These are phyloP conservation scores for Myotis daubentonii DNA, from an alignment of 2,797 vertebrate species.

Conservation along the genomic window DNA sequence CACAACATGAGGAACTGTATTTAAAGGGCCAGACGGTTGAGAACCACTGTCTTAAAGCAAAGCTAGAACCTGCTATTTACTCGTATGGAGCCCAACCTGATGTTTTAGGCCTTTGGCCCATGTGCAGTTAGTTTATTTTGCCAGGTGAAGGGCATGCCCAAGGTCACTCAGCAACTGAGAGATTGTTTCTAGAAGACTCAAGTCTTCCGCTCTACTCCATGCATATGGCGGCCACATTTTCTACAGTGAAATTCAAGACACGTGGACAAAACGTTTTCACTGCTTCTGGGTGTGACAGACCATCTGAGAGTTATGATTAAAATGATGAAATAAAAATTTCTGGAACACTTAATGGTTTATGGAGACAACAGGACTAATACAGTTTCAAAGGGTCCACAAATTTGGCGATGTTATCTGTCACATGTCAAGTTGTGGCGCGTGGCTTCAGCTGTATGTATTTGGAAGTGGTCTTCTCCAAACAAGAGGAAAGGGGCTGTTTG, in stretches of 20 bases:
- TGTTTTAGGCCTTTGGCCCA: background rate
- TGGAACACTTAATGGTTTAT: slow-evolving; percentile 5
- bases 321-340: slow-evolving; percentile 53
- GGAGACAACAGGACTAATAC: background rate
- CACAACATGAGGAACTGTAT: no score
- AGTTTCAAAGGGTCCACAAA: background rate
- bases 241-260: slow-evolving; percentile 43
- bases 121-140: slow-evolving; percentile 16
- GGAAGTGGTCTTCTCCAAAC: background rate
- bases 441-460: background rate
- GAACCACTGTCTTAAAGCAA: background rate
- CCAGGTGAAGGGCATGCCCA: slow-evolving; percentile 30
- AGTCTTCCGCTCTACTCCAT: background rate
- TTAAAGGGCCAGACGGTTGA: no score
- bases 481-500: background rate
- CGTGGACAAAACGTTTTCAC: background rate
- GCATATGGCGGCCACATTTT: slow-evolving; percentile 39
- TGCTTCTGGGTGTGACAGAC: slow-evolving; percentile 2
- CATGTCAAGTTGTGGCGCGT: background rate
- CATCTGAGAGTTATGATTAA: slow-evolving; percentile 31
- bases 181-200: background rate
- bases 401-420: background rate
- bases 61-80: background rate
- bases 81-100: background rate
- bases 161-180: slow-evolving; percentile 34